These are phyloP conservation scores for Sebastes hubbsi DNA, from an alignment of 2,797 vertebrate genomes.

Conservation along the genomic window DNA sequence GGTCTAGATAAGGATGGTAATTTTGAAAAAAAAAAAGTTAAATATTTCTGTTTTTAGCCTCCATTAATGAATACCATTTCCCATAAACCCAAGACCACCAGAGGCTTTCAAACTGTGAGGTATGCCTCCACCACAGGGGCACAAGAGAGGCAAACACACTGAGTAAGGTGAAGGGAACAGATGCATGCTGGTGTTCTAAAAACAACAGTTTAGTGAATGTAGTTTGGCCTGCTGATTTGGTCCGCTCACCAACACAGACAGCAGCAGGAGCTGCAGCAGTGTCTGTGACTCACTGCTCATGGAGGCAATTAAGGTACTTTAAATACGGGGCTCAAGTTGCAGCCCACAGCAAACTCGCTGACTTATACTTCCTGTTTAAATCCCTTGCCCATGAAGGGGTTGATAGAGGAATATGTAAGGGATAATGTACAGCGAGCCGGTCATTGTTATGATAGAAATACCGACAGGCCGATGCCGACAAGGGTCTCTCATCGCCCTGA, in stretches of 20 bases:
- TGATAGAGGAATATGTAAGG: not conserved
- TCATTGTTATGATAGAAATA: too few relatives aligned
- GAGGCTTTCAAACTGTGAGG: not conserved
- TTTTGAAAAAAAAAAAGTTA: not conserved
- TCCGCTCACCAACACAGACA: not conserved
- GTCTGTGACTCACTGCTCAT: not conserved
- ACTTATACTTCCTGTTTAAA: not conserved
- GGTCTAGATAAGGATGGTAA: not conserved
- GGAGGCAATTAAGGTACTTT: not conserved
- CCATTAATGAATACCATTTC: not conserved
- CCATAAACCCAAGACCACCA: not conserved
- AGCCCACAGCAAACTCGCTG: not conserved
- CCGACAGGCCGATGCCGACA: too few relatives aligned
- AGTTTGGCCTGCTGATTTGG: not conserved
- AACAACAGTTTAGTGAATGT: not conserved
- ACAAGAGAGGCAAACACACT: not conserved
- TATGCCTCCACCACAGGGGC: not conserved
- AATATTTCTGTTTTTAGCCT: not conserved
- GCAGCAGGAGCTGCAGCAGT: not conserved
- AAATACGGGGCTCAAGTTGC: not conserved
- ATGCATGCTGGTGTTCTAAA: not conserved
- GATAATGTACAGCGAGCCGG: too few relatives aligned
- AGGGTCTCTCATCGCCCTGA: too few relatives aligned
- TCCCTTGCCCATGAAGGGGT: not conserved
- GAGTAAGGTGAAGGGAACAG: not conserved